These are phyloP conservation scores for Macquaria ambigua DNA, from an alignment of 2,113 vertebrate species.

Conservation along the genomic window DNA sequence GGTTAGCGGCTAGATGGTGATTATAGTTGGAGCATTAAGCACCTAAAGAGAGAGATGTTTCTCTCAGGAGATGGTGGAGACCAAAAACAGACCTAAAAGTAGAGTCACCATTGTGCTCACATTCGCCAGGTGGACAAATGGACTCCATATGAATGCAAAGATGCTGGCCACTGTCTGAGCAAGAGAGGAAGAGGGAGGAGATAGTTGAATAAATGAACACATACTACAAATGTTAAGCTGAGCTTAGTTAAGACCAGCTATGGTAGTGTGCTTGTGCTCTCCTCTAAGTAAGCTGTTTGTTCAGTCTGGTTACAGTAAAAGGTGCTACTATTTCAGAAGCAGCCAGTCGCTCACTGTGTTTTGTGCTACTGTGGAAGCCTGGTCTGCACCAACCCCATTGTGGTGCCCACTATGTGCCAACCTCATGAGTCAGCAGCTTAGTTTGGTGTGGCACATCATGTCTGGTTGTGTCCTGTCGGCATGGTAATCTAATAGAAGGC, in stretches of 20 bases:
- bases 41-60: background rate
- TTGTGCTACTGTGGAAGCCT: slow-evolving; percentile 7
- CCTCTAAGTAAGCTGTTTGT: background rate
- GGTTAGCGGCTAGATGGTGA: background rate
- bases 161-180: background rate
- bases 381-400: slow-evolving; percentile 36
- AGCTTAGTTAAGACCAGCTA: background rate
- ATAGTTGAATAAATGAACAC: background rate
- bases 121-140: background rate
- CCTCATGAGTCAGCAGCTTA: slow-evolving; percentile 62
- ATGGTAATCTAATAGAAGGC: slow-evolving; percentile 62
- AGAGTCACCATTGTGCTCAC: background rate
- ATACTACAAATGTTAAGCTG: background rate
- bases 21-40: background rate
- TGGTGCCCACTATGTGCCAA: slow-evolving; percentile 39
- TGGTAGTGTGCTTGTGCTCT: background rate
- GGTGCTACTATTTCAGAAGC: slow-evolving; percentile 8
- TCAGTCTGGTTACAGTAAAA: slow-evolving; percentile 4
- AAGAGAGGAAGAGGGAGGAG: background rate
- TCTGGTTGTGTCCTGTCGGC: slow-evolving; percentile 59
- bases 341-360: background rate
- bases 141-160: background rate
- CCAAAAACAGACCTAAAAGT: background rate
- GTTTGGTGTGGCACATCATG: slow-evolving; percentile 52
- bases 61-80: background rate